phyloP scores from a whole-genome alignment of 2,888 invertebrate genomes.

The Panorpa germanica region DNA sequence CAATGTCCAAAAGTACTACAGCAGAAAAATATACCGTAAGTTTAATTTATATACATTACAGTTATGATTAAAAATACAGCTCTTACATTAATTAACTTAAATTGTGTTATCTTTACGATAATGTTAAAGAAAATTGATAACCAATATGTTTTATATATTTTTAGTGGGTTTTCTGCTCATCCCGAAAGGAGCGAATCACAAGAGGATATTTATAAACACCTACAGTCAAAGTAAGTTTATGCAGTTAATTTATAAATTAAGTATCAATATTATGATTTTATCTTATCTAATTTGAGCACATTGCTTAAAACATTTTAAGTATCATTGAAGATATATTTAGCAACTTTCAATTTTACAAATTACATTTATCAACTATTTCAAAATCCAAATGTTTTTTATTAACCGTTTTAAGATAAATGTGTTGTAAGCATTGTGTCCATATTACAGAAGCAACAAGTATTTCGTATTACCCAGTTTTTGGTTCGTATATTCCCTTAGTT shows the following conservation, averaged over 20 bases:
- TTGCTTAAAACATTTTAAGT: too few species aligned
- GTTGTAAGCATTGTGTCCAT: too few species aligned
- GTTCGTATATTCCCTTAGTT: too few species aligned
- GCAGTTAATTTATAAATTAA: too few species aligned
- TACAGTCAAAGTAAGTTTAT: conserved; percentile 57
- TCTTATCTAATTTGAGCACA: too few species aligned
- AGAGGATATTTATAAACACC: conserved; percentile 69
- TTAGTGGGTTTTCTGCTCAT: conserved; percentile 66
- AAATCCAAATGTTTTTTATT: too few species aligned
- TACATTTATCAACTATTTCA: not conserved
- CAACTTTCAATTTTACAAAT: not conserved
- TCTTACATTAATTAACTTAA: conserved; percentile 5
- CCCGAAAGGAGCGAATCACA: conserved; percentile 51
- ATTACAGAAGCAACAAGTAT: too few species aligned
- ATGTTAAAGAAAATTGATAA: conserved; percentile 1
- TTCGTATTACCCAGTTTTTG: too few species aligned
- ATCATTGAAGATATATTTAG: not conserved
- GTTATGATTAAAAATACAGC: too few species aligned
- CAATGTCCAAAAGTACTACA: conserved; percentile 46
- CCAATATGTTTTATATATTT: conserved; percentile 18
- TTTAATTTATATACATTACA: too few species aligned
- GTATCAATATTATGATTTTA: too few species aligned
- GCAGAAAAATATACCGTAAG: conserved; percentile 50
- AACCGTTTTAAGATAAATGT: too few species aligned
- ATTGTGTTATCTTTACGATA: conserved; percentile 8